phyloP scores from a whole-genome alignment of 1,140 invertebrate genomes.

The Anastrepha ludens region DNA sequence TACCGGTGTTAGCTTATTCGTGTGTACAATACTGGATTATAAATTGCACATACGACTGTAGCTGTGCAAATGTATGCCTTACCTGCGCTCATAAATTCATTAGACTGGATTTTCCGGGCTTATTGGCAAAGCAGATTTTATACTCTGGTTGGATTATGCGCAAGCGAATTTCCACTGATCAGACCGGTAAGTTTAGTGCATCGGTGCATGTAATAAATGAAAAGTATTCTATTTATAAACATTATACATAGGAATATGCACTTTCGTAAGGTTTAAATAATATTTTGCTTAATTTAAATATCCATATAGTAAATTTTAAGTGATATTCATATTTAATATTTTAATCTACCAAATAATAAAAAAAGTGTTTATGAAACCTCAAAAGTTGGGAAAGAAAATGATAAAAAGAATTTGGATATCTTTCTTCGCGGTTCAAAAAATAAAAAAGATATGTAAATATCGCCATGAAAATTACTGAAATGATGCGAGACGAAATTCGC shows the following conservation, averaged over 20 bases:
- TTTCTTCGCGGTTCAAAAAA: too few relatives aligned
- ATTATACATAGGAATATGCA: background rate
- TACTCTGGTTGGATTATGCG: constrained; percentile 30
- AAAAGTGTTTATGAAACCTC: too few relatives aligned
- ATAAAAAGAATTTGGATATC: too few relatives aligned
- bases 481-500: too few relatives aligned
- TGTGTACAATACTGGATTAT: constrained; percentile 42
- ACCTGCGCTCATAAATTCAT: constrained; percentile 42
- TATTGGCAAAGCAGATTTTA: constrained; percentile 46
- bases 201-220: constrained; percentile 30
- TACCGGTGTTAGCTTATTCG: background rate
- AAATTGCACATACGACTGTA: background rate
- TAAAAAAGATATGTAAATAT: too few relatives aligned
- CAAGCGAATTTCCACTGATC: constrained; percentile 25
- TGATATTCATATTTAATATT: too few relatives aligned
- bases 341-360: too few relatives aligned
- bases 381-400: too few relatives aligned
- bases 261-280: too few relatives aligned
- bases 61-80: constrained; percentile 6
- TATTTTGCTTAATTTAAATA: too few relatives aligned
- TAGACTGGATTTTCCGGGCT: constrained; percentile 51
- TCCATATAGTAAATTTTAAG: too few relatives aligned
- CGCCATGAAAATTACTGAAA: too few relatives aligned
- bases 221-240: background rate
- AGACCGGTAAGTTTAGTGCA: constrained; percentile 50